phyloP scores from a whole-genome alignment of 2,113 vertebrate genomes.

The Oncorhynchus masou region DNA sequence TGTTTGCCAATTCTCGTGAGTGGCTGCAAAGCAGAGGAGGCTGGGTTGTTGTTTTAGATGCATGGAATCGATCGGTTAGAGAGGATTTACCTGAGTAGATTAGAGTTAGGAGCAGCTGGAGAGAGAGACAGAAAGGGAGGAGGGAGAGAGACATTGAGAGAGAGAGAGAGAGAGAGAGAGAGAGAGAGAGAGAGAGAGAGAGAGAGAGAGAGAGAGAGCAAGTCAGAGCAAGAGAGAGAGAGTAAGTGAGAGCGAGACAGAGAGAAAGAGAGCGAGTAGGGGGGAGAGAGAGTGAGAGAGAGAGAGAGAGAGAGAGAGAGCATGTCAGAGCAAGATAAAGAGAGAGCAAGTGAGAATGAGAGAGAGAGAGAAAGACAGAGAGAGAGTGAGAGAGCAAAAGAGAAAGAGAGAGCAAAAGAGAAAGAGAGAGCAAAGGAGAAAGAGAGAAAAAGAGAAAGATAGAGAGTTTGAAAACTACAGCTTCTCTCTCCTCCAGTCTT shows the following conservation, averaged over 20 bases:
- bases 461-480: slow-evolving; percentile 51
- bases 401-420: fast-evolving
- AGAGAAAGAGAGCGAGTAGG: no score
- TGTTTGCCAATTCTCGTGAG: slow-evolving; percentile 67
- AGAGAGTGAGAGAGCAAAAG: slow-evolving; percentile 25
- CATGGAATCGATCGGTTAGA: slow-evolving; percentile 70
- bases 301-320: no score
- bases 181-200: no score
- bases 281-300: slow-evolving; percentile 31
- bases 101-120: slow-evolving; percentile 64
- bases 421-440: no score
- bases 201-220: no score
- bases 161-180: background rate
- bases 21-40: slow-evolving; percentile 45
- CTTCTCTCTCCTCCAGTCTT: slow-evolving; percentile 47
- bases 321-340: slow-evolving; percentile 20
- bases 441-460: background rate
- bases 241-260: no score
- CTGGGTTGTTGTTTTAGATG: slow-evolving; percentile 40
- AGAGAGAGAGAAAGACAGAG: fast-evolving
- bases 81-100: slow-evolving; percentile 72
- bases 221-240: no score
- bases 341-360: no score
- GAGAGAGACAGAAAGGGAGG: slow-evolving; percentile 22
- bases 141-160: background rate